These are phyloP conservation scores for Oryzias woworae DNA, from an alignment of 2,113 vertebrate genomes.

Conservation along the genomic window DNA sequence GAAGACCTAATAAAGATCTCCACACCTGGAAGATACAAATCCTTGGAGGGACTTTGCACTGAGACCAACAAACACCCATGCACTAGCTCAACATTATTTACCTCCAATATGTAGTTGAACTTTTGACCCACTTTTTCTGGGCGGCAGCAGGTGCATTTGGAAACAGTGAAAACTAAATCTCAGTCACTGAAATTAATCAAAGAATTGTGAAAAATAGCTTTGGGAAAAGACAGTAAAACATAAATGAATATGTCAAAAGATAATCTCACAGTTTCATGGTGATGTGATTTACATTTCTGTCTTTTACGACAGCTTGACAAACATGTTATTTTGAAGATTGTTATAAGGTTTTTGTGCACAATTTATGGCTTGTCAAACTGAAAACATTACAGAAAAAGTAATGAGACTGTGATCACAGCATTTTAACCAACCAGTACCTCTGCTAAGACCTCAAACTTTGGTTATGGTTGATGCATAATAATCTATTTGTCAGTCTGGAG, in stretches of 20 bases:
- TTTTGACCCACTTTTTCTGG: neutral
- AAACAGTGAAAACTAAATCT: neutral
- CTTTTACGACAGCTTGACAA: neutral
- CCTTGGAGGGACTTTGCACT: neutral
- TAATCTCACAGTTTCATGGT: neutral
- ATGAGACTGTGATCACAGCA: too few species aligned
- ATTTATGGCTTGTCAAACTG: neutral
- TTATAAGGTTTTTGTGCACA: neutral
- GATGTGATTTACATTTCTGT: neutral
- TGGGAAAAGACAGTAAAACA: neutral
- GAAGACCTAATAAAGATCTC: constrained; percentile 7
- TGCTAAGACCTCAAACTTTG: too few species aligned
- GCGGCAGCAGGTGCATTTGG: constrained; percentile 12
- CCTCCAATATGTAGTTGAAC: constrained; percentile 10
- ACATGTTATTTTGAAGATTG: neutral
- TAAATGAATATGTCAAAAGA: neutral
- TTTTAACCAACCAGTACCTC: too few species aligned
- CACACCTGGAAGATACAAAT: constrained; percentile 23
- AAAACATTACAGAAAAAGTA: too few species aligned
- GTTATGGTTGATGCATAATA: too few species aligned
- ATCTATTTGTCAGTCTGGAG: too few species aligned
- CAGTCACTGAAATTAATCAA: constrained; percentile 6
- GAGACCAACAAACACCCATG: neutral
- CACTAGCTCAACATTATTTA: constrained; percentile 1
- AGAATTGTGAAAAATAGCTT: constrained; percentile 4